phyloP scores from a whole-genome alignment of 2,113 vertebrate genomes.

The Eulacestoma nigropectus region DNA sequence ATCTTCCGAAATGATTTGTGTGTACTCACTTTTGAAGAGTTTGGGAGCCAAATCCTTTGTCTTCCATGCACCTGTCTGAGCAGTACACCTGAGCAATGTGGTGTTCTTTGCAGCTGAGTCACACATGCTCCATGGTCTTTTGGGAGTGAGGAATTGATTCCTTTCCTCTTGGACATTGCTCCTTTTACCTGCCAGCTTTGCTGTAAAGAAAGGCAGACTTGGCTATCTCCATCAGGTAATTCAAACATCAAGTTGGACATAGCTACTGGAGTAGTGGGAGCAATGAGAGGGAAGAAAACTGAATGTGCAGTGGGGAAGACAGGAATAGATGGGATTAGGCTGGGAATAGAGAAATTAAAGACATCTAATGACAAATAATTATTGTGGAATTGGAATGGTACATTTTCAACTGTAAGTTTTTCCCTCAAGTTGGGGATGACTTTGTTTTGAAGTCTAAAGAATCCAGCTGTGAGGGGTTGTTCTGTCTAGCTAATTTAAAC shows the following conservation, averaged over 20 bases:
- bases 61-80: background rate
- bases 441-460: background rate
- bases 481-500: background rate
- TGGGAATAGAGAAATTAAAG: background rate
- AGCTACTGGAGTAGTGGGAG: background rate
- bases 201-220: background rate
- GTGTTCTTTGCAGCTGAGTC: background rate
- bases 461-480: background rate
- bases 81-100: background rate
- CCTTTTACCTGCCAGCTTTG: background rate
- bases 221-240: background rate
- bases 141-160: background rate
- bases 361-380: background rate
- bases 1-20: background rate
- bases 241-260: background rate
- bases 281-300: background rate
- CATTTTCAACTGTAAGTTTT: background rate
- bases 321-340: background rate
- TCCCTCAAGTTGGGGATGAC: background rate
- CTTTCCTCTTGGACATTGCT: background rate
- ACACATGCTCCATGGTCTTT: fast-evolving
- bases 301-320: background rate
- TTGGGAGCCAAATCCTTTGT: background rate
- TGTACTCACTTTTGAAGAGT: background rate
- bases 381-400: background rate